Percentiles rank a stretch among this genome's conserved stretches.
These are phyloP conservation scores for Dinoponera quadriceps DNA, from an alignment of 1,140 invertebrate genomes.

Conservation along the genomic window DNA sequence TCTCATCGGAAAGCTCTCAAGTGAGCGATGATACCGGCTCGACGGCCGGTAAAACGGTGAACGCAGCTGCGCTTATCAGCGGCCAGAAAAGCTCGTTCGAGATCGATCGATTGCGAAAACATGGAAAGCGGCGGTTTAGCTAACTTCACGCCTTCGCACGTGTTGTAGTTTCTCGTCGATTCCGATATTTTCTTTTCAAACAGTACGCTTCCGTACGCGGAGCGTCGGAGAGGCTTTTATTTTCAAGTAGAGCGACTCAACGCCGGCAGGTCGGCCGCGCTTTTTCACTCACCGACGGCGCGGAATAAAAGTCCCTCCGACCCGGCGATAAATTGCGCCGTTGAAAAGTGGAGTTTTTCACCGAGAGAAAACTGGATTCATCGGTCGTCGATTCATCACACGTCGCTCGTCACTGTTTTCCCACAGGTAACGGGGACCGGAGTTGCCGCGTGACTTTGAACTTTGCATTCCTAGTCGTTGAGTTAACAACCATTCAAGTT, in stretches of 20 bases:
- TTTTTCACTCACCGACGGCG: too few species aligned
- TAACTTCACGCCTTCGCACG: background rate
- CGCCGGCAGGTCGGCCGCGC: too few species aligned
- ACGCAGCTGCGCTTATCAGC: background rate
- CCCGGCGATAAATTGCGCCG: too few species aligned
- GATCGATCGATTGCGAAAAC: background rate
- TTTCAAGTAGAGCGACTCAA: too few species aligned
- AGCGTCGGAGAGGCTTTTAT: too few species aligned
- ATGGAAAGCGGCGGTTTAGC: background rate
- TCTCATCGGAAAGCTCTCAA: background rate
- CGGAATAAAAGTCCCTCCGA: too few species aligned
- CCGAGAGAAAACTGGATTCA: too few species aligned
- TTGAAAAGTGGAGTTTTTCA: too few species aligned
- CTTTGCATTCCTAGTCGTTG: background rate
- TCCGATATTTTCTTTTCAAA: too few species aligned
- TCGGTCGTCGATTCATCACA: too few species aligned
- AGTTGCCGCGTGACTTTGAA: background rate
- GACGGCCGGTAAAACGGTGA: constrained; percentile 14
- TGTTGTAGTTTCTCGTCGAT: too few species aligned
- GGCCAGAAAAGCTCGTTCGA: background rate
- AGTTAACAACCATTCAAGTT: background rate
- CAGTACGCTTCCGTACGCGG: too few species aligned
- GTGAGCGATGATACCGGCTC: background rate
- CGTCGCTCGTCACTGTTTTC: background rate
- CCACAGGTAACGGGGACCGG: background rate